Evolutionary conservation across 2,888 invertebrate genomes (phyloP).

Genomic region (Orthonychiurus folsomi): DNA sequence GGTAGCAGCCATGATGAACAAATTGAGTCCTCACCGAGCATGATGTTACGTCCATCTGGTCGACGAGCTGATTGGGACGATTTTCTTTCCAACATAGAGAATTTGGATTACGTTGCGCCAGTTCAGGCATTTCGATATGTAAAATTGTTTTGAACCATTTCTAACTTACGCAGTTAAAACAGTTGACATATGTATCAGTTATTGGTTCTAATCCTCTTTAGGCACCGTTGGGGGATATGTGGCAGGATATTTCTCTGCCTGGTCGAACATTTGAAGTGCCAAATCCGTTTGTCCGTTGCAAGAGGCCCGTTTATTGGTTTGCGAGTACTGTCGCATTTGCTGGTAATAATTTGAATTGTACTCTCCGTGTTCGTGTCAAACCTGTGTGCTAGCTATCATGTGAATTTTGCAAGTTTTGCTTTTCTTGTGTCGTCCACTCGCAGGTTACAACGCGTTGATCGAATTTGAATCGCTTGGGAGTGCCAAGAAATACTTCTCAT

Average conservation of each 20-base stretch:
- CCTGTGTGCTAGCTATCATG: background rate
- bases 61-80: background rate
- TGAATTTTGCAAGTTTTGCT: background rate
- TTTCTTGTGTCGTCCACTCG: background rate
- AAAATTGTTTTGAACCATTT: too few species aligned
- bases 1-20: too few species aligned
- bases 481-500: background rate
- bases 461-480: constrained; percentile 1
- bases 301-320: background rate
- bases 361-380: too few species aligned
- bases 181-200: too few species aligned
- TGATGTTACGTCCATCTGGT: too few species aligned
- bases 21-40: too few species aligned
- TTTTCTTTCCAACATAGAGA: background rate
- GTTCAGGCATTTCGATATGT: background rate
- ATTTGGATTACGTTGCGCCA: constrained; percentile 3
- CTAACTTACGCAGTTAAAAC: background rate
- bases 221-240: constrained; percentile 7
- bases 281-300: constrained; percentile 3
- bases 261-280: background rate
- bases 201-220: too few species aligned
- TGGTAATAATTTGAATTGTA: background rate
- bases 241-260: background rate
- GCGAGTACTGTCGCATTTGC: background rate
- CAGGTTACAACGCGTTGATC: constrained; percentile 3